Evolutionary conservation across 2,888 invertebrate genomes (phyloP), one percentile per base, ranked within the genome.

Genomic region (Mythimna ferrago): DNA sequence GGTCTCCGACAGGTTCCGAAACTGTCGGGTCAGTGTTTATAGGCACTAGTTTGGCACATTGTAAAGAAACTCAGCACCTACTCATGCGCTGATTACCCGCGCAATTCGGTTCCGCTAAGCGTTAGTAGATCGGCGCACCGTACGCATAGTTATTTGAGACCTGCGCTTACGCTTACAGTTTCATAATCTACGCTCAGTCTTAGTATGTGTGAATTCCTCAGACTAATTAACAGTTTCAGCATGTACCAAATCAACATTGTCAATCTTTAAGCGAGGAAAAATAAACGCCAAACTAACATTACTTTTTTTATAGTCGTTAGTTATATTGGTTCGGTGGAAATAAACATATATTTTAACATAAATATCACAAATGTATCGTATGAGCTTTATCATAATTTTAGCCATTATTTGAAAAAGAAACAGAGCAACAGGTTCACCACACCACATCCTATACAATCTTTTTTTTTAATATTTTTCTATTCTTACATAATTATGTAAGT

Each of bases 401-500:
- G 14, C 5, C 2, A 26, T 21, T 53, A 56, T 56, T 71, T 60
- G 6, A 35, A 44, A 41, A 70, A 19, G 32, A 48, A 58, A 73
- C 16, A 48, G 26, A 54, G 54, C 35, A n/a, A 38, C 14, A 58
- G 2, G 21, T 56, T 2, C 21, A 35, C 51, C 51, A 53, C 51
- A 53, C 51, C 51, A 53, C 51, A 53, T 53, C n/a, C 51, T n/a
- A 53, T 48, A 19, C 16, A 48, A 48, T n/a, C n/a, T 3, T 2
- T n/a, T 53, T 53, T 53, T 53, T 51, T 51, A 7, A 14, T 11
- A 5, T n/a, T 35, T 44, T 44, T 63, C 16, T n/a, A n/a, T 78
- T 66, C 63, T 79, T 69, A 68, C 26, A 64, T 74, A 69, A 56
- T 44, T 44, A 44, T 14, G 51, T 63, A 58, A 11, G 35, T 73